These are phyloP conservation scores for Pharmacophagus antenor DNA, from an alignment of 2,888 invertebrate species.

Conservation along the genomic window DNA sequence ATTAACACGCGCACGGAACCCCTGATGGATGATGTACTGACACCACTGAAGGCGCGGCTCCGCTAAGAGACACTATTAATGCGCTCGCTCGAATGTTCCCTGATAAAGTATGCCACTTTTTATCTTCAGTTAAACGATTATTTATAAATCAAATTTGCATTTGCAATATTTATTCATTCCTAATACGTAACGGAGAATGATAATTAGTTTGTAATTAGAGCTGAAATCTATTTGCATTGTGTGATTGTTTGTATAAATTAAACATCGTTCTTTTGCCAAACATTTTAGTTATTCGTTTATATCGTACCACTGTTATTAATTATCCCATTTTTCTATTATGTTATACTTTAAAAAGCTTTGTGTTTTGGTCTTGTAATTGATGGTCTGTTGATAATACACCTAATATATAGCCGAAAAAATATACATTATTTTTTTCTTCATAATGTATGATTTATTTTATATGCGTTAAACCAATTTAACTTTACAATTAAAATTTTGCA, in stretches of 20 bases:
- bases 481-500: no score
- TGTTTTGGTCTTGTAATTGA: not conserved
- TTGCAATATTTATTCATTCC: constrained; percentile 5
- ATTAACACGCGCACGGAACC: constrained; percentile 60
- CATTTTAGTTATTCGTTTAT: constrained; percentile 16
- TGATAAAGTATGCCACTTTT: constrained; percentile 24
- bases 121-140: constrained; percentile 14
- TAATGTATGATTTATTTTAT: no score
- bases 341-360: not conserved
- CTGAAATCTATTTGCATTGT: not conserved
- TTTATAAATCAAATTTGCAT: constrained; percentile 19
- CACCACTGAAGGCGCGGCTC: constrained; percentile 34
- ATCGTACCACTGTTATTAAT: constrained; percentile 16
- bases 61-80: constrained; percentile 30
- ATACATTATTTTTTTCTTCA: not conserved
- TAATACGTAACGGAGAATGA: constrained; percentile 5
- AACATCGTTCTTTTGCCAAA: constrained; percentile 24
- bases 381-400: not conserved
- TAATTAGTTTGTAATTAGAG: constrained; percentile 4
- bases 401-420: not conserved
- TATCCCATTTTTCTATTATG: not conserved
- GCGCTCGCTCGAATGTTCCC: constrained; percentile 21
- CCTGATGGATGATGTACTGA: constrained; percentile 72
- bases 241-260: constrained; percentile 9
- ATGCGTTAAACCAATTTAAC: not conserved